Conservation (phyloP, 2,113 vertebrate genomes). For the Eptesicus fuscus region DNA sequence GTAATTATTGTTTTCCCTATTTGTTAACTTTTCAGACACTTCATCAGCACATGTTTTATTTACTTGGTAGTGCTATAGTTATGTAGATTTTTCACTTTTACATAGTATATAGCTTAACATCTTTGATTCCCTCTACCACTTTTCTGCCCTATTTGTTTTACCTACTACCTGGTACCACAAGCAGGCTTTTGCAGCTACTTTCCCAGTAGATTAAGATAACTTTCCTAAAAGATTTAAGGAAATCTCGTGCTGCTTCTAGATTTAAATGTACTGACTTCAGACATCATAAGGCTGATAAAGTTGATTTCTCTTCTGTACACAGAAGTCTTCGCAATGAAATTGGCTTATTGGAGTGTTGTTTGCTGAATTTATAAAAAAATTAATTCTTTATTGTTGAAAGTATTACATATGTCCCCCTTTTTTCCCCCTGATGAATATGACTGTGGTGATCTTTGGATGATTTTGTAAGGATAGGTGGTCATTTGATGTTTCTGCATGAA, state of each 20-base stretch:
- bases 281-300: neutral
- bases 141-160: neutral
- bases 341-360: neutral
- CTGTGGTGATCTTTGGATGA: neutral
- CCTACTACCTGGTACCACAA: neutral
- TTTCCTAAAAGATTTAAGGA: neutral
- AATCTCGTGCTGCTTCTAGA: neutral
- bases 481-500: neutral
- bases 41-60: neutral
- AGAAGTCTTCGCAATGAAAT: neutral
- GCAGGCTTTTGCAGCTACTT: neutral
- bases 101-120: neutral
- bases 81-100: neutral
- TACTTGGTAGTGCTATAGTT: neutral
- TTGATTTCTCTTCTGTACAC: neutral
- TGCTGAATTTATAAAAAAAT: slow-evolving; percentile 2
- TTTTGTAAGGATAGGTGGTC: neutral
- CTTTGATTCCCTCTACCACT: neutral
- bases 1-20: neutral
- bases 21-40: neutral
- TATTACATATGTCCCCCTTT: no score
- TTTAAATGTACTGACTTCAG: neutral
- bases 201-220: neutral
- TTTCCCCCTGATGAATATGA: neutral
- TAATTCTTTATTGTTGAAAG: no score